Conservation (phyloP, 1,140 invertebrate genomes). For the Nymphalis io region DNA sequence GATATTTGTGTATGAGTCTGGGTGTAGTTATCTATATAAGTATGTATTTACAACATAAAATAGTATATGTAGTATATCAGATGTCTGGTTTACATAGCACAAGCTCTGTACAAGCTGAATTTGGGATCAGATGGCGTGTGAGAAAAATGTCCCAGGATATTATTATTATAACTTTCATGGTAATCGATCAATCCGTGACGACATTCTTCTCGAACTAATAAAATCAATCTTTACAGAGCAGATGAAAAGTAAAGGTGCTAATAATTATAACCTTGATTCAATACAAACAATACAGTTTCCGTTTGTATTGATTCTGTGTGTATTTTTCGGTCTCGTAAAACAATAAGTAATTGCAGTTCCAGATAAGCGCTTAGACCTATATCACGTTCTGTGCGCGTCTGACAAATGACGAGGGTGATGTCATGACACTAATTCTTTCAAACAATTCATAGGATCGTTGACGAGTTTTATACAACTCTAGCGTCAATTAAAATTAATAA, state of each 20-base stretch:
- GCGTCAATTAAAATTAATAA: background rate
- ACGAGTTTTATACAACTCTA: slow-evolving; percentile 15
- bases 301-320: background rate
- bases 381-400: slow-evolving; percentile 13
- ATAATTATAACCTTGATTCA: background rate
- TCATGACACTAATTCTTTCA: slow-evolving; percentile 55
- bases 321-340: slow-evolving; percentile 19
- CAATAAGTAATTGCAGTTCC: slow-evolving; percentile 18
- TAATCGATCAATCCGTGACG: no score
- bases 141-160: no score
- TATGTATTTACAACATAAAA: no score
- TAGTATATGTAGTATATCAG: no score
- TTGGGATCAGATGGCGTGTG: no score
- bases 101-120: no score
- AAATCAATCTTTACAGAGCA: no score
- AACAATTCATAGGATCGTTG: slow-evolving; percentile 35
- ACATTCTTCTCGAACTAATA: no score
- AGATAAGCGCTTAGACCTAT: slow-evolving; percentile 24
- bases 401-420: slow-evolving; percentile 48
- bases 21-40: no score
- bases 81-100: no score
- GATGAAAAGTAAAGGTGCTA: background rate
- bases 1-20: no score
- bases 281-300: background rate
- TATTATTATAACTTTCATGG: no score